Percentiles rank a stretch among this genome's conserved stretches.
These are phyloP conservation scores for Podarcis lilfordi DNA, from an alignment of 2,797 vertebrate species.

Conservation along the genomic window DNA sequence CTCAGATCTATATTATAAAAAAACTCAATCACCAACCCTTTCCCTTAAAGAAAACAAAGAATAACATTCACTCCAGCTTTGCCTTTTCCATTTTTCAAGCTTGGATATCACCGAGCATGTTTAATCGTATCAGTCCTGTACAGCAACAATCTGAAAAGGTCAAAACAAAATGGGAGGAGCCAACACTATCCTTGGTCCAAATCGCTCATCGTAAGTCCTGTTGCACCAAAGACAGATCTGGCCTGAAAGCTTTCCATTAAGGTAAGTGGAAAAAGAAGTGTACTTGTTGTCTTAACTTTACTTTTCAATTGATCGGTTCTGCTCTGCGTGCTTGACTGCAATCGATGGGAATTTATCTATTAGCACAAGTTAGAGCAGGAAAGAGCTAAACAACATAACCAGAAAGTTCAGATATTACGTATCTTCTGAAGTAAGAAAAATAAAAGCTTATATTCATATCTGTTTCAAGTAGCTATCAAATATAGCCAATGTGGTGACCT, in stretches of 20 bases:
- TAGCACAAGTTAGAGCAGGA: slow-evolving; percentile 61
- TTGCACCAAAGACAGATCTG: slow-evolving; percentile 65
- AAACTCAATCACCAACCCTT: slow-evolving; percentile 16
- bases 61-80: slow-evolving; percentile 49
- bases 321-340: slow-evolving; percentile 46
- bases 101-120: slow-evolving; percentile 34
- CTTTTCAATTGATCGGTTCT: slow-evolving; percentile 70
- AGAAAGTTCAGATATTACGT: background rate
- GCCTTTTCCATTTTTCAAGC: slow-evolving; percentile 50
- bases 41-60: slow-evolving; percentile 40
- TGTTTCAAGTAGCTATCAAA: background rate
- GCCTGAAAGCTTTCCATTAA: slow-evolving; percentile 61
- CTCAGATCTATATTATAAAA: slow-evolving; percentile 35
- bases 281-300: slow-evolving; percentile 70
- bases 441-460: background rate
- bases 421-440: background rate
- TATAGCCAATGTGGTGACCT: background rate
- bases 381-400: slow-evolving; percentile 54
- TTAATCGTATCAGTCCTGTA: slow-evolving; percentile 61
- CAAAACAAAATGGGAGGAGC: slow-evolving; percentile 63
- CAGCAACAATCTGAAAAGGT: slow-evolving; percentile 72
- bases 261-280: slow-evolving; percentile 64
- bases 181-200: slow-evolving; percentile 58
- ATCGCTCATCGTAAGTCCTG: slow-evolving; percentile 62
- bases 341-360: slow-evolving; percentile 69